A percentile compares a stretch with the other conserved stretches of the same genome.
Conservation (phyloP, 2,888 invertebrate species). For the Hypercompe scribonia region DNA sequence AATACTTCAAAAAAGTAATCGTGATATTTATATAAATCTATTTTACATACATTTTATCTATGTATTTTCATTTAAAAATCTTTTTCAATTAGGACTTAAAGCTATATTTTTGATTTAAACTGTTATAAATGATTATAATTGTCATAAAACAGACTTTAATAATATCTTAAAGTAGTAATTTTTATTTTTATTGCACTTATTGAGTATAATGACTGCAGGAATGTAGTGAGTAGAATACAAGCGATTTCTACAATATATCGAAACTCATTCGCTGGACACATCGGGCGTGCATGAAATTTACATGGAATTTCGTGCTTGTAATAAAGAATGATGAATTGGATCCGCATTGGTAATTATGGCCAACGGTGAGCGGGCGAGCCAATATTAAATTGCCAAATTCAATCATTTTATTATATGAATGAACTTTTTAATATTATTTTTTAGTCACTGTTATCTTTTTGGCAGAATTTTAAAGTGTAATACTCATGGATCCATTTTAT, state of each 20-base stretch:
- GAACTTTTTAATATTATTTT: constrained; percentile 48
- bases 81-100: too few species aligned
- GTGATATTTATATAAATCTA: too few species aligned
- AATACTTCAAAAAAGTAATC: too few species aligned
- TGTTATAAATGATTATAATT: too few species aligned
- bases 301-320: constrained; percentile 85
- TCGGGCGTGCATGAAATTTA: constrained; percentile 81
- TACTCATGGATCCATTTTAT: neutral
- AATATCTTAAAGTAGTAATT: too few species aligned
- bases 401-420: constrained; percentile 79
- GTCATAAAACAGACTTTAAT: too few species aligned
- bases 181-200: neutral
- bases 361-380: constrained; percentile 76
- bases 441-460: neutral
- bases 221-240: constrained; percentile 49
- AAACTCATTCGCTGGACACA: constrained; percentile 74
- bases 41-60: too few species aligned
- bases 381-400: constrained; percentile 82
- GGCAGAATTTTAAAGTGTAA: neutral
- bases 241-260: constrained; percentile 77
- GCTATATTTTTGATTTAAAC: too few species aligned
- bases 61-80: too few species aligned
- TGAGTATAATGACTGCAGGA: constrained; percentile 12
- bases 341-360: constrained; percentile 84
- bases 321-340: constrained; percentile 86